These are phyloP conservation scores for Dastarcus helophoroides DNA, from an alignment of 2,888 invertebrate genomes.

Conservation along the genomic window DNA sequence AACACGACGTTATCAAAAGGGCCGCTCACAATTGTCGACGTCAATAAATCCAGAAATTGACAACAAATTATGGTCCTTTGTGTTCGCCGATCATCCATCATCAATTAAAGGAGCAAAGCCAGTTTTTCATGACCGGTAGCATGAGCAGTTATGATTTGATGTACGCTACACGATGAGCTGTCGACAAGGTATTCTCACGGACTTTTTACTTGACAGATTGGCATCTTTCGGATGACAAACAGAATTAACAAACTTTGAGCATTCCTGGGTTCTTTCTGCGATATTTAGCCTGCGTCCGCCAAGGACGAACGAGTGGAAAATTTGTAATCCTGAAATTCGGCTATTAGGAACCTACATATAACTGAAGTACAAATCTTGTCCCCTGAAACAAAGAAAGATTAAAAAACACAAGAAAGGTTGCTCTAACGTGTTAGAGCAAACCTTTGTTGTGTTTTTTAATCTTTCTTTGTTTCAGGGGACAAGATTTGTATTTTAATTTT, in stretches of 20 bases:
- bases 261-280: constrained; percentile 1
- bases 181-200: constrained; percentile 21
- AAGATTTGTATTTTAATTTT: too few relatives aligned
- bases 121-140: constrained; percentile 24
- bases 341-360: too few relatives aligned
- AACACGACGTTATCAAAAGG: constrained; percentile 23
- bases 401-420: too few relatives aligned
- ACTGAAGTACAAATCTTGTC: too few relatives aligned
- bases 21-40: constrained; percentile 33
- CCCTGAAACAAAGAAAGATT: too few relatives aligned
- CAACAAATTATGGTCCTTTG: constrained; percentile 40
- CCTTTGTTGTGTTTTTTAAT: too few relatives aligned
- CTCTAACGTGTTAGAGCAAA: too few relatives aligned
- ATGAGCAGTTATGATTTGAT: constrained; percentile 27
- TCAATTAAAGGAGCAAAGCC: constrained; percentile 33
- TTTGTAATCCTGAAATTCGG: too few relatives aligned
- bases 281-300: too few relatives aligned
- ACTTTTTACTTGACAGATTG: constrained; percentile 16
- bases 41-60: constrained; percentile 38
- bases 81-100: constrained; percentile 35
- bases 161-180: constrained; percentile 23
- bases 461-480: too few relatives aligned
- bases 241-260: constrained; percentile 14
- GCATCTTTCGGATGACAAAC: constrained; percentile 16
- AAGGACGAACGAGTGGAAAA: too few relatives aligned